These are phyloP conservation scores for Cyphomyrmex costatus DNA, from an alignment of 1,140 invertebrate species.

Conservation along the genomic window DNA sequence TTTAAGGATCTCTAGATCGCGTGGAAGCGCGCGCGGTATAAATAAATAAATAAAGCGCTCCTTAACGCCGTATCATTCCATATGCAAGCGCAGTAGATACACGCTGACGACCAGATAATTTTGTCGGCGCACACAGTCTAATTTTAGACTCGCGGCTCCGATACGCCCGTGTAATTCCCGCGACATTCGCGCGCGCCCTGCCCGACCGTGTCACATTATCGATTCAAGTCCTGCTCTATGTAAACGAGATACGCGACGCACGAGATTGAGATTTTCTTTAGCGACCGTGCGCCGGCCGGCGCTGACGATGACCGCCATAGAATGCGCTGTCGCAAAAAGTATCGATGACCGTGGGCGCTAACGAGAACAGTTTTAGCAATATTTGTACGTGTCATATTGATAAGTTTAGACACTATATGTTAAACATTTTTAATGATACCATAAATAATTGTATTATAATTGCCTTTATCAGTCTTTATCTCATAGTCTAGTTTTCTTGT, in stretches of 20 bases:
- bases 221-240: constrained; percentile 53
- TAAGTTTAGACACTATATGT: neutral
- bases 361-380: neutral
- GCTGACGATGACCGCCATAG: constrained; percentile 13
- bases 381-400: neutral
- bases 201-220: constrained; percentile 55
- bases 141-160: constrained; percentile 49
- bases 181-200: constrained; percentile 48
- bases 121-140: constrained; percentile 33
- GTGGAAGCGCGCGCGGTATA: constrained; percentile 44
- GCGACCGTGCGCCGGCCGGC: neutral
- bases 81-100: constrained; percentile 21
- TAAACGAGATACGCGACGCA: constrained; percentile 50
- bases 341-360: neutral
- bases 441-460: too few species aligned
- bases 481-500: neutral
- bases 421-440: neutral
- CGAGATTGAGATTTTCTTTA: constrained; percentile 47
- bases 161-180: constrained; percentile 41
- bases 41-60: constrained; percentile 63
- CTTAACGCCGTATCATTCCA: constrained; percentile 54
- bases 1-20: constrained; percentile 23
- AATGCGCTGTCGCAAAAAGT: neutral
- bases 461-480: too few species aligned
- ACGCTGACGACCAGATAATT: constrained; percentile 49